Base-by-base conservation (phyloP, 2,797 vertebrate species). In the Pangasius djambal region DNA sequence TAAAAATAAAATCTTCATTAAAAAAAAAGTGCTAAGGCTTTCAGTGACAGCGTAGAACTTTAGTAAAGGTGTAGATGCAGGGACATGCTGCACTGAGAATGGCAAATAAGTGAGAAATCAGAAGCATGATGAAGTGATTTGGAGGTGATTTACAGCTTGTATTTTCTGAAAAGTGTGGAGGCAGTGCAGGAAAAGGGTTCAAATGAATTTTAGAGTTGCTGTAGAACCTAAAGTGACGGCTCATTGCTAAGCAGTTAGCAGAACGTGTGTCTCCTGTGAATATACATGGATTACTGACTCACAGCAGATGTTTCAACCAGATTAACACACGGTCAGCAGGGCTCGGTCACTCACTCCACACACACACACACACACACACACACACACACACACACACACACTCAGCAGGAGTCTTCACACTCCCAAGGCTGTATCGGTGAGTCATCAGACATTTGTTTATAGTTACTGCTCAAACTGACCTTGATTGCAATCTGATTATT, bases 241-340 rank as follows among this genome's bases (percentile, higher is more conserved):
- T 50, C 9, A 72, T 15, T 31, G 61, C n/a, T 69, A 50, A 52
- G 37, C 28, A 84, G 37, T 63, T 61, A 83, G 59, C 61, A 57
- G 83, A 37, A 50, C 10, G 44, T 67, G 70, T 75, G 40, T 44
- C 40, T 79, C n/a, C 48, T 79, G 50, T 3, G 6, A 3, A 57
- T 37, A 4, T n/a, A n/a, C 69, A 86, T 12, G 34, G 94, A 96
- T 96, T 95, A 96, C 93, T 93, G 92, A 91, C 92, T 87, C 91
- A 92, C 93, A 95, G 92, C 95, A 96, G 95, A 96, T 96, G 96
- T 95, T 95, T 93, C 90, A 87, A 70, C 92, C 94, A 95, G 95
- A 96, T 96, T 95, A 96, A 95, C 93, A 94, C 94, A 95, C 22
- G 13, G 13, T 83, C 78, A 40, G 9, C 12, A 40, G 95, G 94